phyloP scores from a whole-genome alignment of 2,113 vertebrate species.

The Cercopithecus mona region DNA sequence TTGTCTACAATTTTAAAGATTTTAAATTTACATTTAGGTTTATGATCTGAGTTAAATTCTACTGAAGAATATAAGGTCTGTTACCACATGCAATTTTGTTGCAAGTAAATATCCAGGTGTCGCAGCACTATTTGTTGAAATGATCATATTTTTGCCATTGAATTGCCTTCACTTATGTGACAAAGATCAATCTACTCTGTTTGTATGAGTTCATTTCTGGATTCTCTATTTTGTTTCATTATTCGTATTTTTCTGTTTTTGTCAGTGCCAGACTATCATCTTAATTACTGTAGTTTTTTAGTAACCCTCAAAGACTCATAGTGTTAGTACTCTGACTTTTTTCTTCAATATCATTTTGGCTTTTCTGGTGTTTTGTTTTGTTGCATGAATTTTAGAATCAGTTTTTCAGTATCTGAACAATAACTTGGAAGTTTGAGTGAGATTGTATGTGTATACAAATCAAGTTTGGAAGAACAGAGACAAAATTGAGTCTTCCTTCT shows the following conservation, averaged over 20 bases:
- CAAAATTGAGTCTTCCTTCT: not conserved
- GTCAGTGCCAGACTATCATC: not conserved
- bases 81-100: not conserved
- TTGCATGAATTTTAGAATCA: not conserved
- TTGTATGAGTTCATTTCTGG: not conserved
- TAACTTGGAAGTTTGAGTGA: not conserved
- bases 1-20: not conserved
- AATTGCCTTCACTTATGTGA: not conserved
- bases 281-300: not conserved
- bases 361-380: not conserved
- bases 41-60: not conserved
- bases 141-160: not conserved
- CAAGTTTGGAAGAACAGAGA: not conserved
- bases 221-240: not conserved
- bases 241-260: not conserved
- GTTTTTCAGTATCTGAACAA: not conserved
- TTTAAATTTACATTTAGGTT: not conserved
- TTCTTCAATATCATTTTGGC: not conserved
- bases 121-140: not conserved
- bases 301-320: not conserved
- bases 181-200: not conserved
- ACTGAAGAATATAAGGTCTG: not conserved
- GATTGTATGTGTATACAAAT: not conserved
- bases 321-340: not conserved
- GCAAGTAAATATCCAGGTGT: not conserved